Percentiles rank a stretch among this genome's conserved stretches.
Conservation (phyloP, 1,140 invertebrate genomes). For the Neodiprion lecontei region DNA sequence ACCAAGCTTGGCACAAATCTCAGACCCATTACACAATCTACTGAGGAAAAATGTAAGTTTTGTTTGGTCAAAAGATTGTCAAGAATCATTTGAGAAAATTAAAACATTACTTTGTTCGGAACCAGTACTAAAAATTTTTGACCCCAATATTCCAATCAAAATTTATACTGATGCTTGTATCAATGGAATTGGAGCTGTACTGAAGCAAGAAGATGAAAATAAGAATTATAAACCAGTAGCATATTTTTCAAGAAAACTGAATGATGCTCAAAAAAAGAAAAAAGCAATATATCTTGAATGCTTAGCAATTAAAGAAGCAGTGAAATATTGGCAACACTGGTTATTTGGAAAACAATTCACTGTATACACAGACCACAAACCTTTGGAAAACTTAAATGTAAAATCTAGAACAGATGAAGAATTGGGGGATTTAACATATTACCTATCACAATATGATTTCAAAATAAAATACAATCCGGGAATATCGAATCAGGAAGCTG, state of each 20-base stretch:
- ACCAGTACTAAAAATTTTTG: slow-evolving; percentile 36
- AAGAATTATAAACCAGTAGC: slow-evolving; percentile 34
- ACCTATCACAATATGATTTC: slow-evolving; percentile 38
- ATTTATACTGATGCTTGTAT: slow-evolving; percentile 32
- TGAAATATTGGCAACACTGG: slow-evolving; percentile 31
- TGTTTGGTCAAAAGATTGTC: slow-evolving; percentile 28
- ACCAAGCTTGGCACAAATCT: slow-evolving; percentile 29
- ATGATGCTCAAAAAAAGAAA: slow-evolving; percentile 41
- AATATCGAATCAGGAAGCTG: slow-evolving; percentile 33
- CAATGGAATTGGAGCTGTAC: slow-evolving; percentile 27
- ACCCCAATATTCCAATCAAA: slow-evolving; percentile 27
- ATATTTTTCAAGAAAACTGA: slow-evolving; percentile 47
- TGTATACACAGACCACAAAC: slow-evolving; percentile 30
- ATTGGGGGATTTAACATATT: slow-evolving; percentile 48
- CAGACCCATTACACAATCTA: slow-evolving; percentile 36
- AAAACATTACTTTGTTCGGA: slow-evolving; percentile 31
- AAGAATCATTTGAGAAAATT: slow-evolving; percentile 28
- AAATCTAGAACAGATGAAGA: slow-evolving; percentile 42
- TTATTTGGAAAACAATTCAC: slow-evolving; percentile 24
- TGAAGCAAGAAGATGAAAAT: slow-evolving; percentile 28
- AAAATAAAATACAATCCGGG: slow-evolving; percentile 35
- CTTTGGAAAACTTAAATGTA: slow-evolving; percentile 25
- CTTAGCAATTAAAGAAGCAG: slow-evolving; percentile 45
- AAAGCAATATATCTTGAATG: slow-evolving; percentile 38
- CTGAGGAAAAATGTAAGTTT: slow-evolving; percentile 32